Conservation (phyloP, 2,113 vertebrate species). For the Odontophorus gujanensis region DNA sequence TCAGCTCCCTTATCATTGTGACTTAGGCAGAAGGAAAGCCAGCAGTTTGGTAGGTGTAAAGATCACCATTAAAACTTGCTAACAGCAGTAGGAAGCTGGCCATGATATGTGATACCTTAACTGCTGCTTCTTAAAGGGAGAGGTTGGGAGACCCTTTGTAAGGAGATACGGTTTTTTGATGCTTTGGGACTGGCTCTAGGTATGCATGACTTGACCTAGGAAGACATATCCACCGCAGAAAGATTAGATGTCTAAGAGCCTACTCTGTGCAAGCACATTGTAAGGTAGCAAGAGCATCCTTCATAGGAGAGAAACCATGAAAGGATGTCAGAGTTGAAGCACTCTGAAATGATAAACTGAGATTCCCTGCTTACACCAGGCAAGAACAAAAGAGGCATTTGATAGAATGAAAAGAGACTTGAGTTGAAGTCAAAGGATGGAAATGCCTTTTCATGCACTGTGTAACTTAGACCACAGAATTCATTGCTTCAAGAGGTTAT, state of each 20-base stretch:
- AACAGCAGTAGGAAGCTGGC: neutral
- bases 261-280: neutral
- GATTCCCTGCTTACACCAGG: neutral
- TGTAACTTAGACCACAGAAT: neutral
- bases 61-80: neutral
- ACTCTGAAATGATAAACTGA: neutral
- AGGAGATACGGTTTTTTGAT: neutral
- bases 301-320: neutral
- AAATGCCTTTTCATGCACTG: neutral
- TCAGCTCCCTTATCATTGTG: neutral
- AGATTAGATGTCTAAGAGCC: neutral
- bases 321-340: neutral
- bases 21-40: neutral
- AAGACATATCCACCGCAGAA: neutral
- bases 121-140: neutral
- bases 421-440: neutral
- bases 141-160: neutral
- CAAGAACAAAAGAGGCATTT: neutral
- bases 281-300: rapidly evolving
- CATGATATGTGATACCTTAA: neutral
- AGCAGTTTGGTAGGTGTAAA: rapidly evolving
- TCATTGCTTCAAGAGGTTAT: neutral
- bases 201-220: neutral
- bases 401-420: neutral
- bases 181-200: neutral